Evolutionary conservation across 2,888 invertebrate species (phyloP).

Genomic region (Homarus gammarus): DNA sequence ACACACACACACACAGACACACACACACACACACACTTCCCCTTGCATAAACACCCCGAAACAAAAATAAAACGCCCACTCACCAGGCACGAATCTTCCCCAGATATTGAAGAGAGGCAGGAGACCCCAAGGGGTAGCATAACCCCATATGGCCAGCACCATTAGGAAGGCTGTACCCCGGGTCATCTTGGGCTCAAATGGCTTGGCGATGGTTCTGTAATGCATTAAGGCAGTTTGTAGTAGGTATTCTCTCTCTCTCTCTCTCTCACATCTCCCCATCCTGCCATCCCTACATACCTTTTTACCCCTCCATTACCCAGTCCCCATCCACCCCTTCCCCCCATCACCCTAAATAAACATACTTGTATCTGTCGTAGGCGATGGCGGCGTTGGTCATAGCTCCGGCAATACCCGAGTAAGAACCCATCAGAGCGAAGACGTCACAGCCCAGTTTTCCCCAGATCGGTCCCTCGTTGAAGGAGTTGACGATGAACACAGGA

Average conservation of each 20-base stretch:
- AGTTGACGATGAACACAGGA: conserved; percentile 70
- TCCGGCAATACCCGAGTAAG: conserved; percentile 89
- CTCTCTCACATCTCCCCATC: too few species aligned
- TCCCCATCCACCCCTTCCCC: too few species aligned
- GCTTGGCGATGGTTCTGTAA: conserved; percentile 60
- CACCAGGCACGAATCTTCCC: conserved; percentile 78
- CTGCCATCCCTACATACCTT: too few species aligned
- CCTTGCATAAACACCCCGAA: too few species aligned
- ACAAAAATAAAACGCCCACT: too few species aligned
- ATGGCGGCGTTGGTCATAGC: conserved; percentile 90
- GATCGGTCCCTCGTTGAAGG: conserved; percentile 79
- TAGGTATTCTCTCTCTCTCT: too few species aligned
- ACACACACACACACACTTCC: too few species aligned
- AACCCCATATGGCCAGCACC: conserved; percentile 58
- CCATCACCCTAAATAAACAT: conserved; percentile 76
- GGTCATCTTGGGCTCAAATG: conserved; percentile 79
- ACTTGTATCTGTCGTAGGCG: conserved; percentile 89
- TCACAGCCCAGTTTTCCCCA: conserved; percentile 87
- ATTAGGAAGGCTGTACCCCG: conserved; percentile 19
- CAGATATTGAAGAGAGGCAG: conserved; percentile 65
- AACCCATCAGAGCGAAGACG: conserved; percentile 87
- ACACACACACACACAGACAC: too few species aligned
- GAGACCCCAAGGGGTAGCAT: conserved; percentile 55
- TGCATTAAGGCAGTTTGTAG: neutral
- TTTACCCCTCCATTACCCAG: too few species aligned